Evolutionary conservation across 2,888 invertebrate species (phyloP), one percentile per base, ranked within the genome.

Genomic region (Cheilosia variabilis): DNA sequence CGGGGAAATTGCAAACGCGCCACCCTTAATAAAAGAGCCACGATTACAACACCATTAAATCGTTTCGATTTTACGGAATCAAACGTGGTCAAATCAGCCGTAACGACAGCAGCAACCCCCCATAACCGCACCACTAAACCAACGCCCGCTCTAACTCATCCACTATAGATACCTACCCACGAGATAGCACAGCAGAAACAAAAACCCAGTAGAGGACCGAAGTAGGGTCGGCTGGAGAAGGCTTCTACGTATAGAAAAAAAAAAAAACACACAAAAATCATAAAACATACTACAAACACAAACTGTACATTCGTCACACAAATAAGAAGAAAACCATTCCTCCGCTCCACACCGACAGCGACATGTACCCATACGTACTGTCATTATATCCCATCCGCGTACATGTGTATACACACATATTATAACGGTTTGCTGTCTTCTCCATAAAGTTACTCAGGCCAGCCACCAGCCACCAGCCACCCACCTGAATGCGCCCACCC

Each of bases 291-390:
- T 72, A 86, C 86, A 76, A 76, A 86, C 60, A 68, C 76, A 86
- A 77, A 86, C 81, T 68, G 60, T 81, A 76, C 72, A 86, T 86
- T 77, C 86, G 72, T 76, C 86, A 72, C 81, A 81, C 66, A 81
- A 65, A 83, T 62, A 77, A 86, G 86, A 86, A 86, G 86, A 86
- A 86, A 81, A 75, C 80, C 83, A 73, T 84, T 75, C 62, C 80
- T 65, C 53, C 41, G 7, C 57, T 13, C 24, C 9, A 19, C 53
- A 24, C 2, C 27, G 2, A 60, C n/a, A 50, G 63, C 69, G 15
- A 60, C 57, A 69, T 43, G 58, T 37, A 53, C 41, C 31, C 41
- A 62, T 45, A 71, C 43, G 34, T 34, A 31, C 52, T 69, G 81
- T 82, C 77, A 77, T 77, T 81, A 52, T 82, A 77, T 45, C 72